Base-by-base conservation (phyloP, 2,888 invertebrate species). In the Mythimna loreyi region DNA sequence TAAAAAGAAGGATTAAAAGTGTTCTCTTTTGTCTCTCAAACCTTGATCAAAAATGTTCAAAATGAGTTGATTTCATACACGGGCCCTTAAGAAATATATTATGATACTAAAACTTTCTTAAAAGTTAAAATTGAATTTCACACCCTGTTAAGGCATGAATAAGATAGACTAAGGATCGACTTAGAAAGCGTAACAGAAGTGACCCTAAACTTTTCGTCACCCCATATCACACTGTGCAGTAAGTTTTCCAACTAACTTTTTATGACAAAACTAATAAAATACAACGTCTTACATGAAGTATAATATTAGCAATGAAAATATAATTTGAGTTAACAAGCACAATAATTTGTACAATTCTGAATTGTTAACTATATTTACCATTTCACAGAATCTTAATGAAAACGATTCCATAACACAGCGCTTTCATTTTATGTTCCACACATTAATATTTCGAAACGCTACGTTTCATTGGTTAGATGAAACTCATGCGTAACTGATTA, bases 401-500 rank as follows among this genome's bases (percentile, higher is more conserved):
- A 75, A 21, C 45, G 58, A 45, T 71, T 70, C 45, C 45, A 62
- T 40, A 40, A 30, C 49, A 49, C 19, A 53, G 23, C 47, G 64
- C 30, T 62, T 67, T n/a, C 23, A 72, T 61, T 66, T 60, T 21
- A 52, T 56, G 58, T 52, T 78, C 25, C 33, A 30, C 55, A 45
- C 49, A 61, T 64, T 73, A 61, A 59, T 71, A 76, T 65, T 74
- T 60, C 45, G 66, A 50, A 73, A 57, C 62, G 67, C 63, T 64
- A 36, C 67, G 55, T 66, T 70, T 75, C 63, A 73, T 68, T 80
- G 65, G 67, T 72, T 65, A 67, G 63, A 60, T 75, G 65, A 76
- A 78, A 82, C 64, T 74, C 72, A 68, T 72, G 67, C 69, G 65
- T 78, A 67, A 74, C 63, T 72, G 70, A 85, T 82, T 75, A 67